Conservation (phyloP, 2,888 invertebrate genomes). For the Lampropteryx suffumata region DNA sequence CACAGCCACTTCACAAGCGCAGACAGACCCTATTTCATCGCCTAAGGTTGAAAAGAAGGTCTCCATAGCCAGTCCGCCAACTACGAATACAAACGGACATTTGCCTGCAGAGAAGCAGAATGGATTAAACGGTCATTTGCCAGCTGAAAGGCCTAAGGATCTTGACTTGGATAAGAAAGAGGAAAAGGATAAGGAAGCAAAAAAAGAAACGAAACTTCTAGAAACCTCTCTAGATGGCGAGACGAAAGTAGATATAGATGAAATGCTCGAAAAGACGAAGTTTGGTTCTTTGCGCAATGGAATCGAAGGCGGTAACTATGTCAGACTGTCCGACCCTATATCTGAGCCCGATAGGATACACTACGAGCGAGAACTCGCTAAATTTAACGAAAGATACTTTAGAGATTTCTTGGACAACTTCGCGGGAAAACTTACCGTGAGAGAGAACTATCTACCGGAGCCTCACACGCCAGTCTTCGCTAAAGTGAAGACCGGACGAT, state of each 20-base stretch:
- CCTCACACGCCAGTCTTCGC: slow-evolving; percentile 76
- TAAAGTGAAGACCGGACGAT: slow-evolving; percentile 68
- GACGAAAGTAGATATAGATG: slow-evolving; percentile 45
- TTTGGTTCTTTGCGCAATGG: slow-evolving; percentile 74
- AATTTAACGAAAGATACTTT: slow-evolving; percentile 73
- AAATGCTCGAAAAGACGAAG: slow-evolving; percentile 66
- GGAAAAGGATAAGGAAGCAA: slow-evolving; percentile 45
- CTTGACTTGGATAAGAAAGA: slow-evolving; percentile 57
- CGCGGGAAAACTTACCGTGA: slow-evolving; percentile 62
- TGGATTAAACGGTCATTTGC: slow-evolving; percentile 33
- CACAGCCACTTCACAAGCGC: slow-evolving; percentile 66
- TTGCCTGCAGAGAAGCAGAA: slow-evolving; percentile 44
- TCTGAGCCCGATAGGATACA: slow-evolving; percentile 64
- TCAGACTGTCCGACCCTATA: slow-evolving; percentile 67
- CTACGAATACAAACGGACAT: slow-evolving; percentile 47
- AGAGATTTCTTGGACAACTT: slow-evolving; percentile 68
- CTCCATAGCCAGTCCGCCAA: slow-evolving; percentile 51
- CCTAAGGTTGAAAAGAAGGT: slow-evolving; percentile 65
- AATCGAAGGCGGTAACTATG: slow-evolving; percentile 67
- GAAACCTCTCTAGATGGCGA: slow-evolving; percentile 34
- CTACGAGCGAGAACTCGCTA: slow-evolving; percentile 72
- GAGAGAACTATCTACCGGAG: slow-evolving; percentile 74
- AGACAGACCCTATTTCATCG: slow-evolving; percentile 62
- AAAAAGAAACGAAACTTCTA: slow-evolving; percentile 46
- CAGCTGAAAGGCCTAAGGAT: slow-evolving; percentile 64